A percentile compares a stretch with the other conserved stretches of the same genome.
These are phyloP conservation scores for Acanthurus leucopareius DNA, from an alignment of 2,797 vertebrate species.

Conservation along the genomic window DNA sequence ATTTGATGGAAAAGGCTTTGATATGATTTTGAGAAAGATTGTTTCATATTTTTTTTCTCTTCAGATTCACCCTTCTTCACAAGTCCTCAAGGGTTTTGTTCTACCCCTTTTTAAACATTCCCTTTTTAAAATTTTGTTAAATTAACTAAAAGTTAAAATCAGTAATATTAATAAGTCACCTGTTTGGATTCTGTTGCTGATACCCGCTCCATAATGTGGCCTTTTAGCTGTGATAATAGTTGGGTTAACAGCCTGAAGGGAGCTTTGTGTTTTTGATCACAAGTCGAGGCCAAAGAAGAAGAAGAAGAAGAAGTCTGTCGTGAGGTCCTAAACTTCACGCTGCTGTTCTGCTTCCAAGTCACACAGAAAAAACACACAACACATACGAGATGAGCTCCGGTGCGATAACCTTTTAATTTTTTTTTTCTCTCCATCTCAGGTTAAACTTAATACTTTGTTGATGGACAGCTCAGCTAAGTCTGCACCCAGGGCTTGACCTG, in stretches of 20 bases:
- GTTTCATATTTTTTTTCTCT: conserved; percentile 7
- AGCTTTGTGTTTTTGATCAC: conserved; percentile 50
- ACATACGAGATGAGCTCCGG: conserved; percentile 16
- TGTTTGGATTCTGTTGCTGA: not conserved
- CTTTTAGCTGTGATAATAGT: not conserved
- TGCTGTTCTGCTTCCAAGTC: conserved; percentile 18
- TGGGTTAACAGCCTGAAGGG: conserved; percentile 12
- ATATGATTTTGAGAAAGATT: conserved; percentile 44
- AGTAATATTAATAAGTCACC: conserved; percentile 8
- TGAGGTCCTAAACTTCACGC: conserved; percentile 20
- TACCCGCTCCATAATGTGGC: not conserved
- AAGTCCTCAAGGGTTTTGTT: conserved; percentile 23
- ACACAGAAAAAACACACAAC: conserved; percentile 22
- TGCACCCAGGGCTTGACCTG: conserved; percentile 74
- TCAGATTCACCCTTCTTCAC: conserved; percentile 20
- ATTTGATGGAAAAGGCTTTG: conserved; percentile 39
- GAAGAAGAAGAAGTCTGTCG: conserved; percentile 15
- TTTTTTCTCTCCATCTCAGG: conserved; percentile 49
- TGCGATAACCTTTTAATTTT: conserved; percentile 61
- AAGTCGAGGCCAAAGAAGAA: conserved; percentile 13
- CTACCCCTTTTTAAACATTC: conserved; percentile 40
- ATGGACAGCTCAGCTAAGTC: conserved; percentile 69
- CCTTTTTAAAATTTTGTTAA: conserved; percentile 32
- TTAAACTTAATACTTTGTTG: conserved; percentile 70
- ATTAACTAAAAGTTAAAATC: conserved; percentile 36